Evolutionary conservation across 2,797 vertebrate genomes (phyloP).

Genomic region (Nasua narica): DNA sequence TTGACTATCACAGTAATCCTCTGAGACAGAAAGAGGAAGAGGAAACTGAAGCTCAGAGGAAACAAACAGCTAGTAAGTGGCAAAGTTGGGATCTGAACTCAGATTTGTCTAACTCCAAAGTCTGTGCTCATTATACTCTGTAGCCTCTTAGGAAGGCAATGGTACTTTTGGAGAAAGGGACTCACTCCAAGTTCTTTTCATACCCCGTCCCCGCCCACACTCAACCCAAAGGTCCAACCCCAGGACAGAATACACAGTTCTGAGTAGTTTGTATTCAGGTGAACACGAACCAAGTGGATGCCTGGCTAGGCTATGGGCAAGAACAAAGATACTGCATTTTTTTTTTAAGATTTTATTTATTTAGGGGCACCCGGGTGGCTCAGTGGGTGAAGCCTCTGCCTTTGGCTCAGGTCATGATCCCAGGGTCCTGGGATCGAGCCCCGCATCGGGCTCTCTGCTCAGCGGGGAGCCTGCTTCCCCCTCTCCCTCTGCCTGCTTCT

Average conservation of each 20-base stretch:
- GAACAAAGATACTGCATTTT: background rate
- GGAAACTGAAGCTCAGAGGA: slow-evolving; percentile 15
- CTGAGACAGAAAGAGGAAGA: slow-evolving; percentile 47
- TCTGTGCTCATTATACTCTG: background rate
- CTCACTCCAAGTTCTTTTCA: background rate
- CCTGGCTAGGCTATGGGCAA: background rate
- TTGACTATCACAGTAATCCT: slow-evolving; percentile 27
- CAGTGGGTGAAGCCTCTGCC: no score
- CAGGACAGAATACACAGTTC: slow-evolving; percentile 43
- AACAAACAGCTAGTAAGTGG: background rate
- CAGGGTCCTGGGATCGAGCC: no score
- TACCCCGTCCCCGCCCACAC: background rate
- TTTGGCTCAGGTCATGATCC: no score
- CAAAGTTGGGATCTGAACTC: slow-evolving; percentile 21
- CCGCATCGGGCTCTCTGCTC: no score
- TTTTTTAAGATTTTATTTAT: background rate
- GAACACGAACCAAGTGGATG: slow-evolving; percentile 10
- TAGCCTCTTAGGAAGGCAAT: background rate
- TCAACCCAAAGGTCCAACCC: background rate
- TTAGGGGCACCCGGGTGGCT: no score
- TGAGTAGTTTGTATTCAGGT: slow-evolving; percentile 8
- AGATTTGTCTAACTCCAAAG: slow-evolving; percentile 17
- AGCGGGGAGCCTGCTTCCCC: no score
- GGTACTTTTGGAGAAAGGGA: background rate
- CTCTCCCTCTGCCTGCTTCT: no score